Evolutionary conservation across 2,797 vertebrate species (phyloP), one percentile per base, ranked within the genome.

Genomic region (Steatocranus sp.): DNA sequence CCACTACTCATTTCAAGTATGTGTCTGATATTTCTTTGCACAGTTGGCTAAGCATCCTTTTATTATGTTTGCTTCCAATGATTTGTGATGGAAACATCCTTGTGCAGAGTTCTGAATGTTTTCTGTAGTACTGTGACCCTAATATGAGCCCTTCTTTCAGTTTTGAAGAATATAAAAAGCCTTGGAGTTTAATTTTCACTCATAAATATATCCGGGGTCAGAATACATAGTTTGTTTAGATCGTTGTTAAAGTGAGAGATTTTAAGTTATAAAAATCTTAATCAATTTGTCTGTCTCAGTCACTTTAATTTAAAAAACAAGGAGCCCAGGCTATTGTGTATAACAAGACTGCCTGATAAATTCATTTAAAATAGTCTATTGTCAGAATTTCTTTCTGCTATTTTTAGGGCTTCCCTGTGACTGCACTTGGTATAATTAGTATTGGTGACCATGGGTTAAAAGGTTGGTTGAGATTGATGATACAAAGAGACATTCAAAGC

Each of bases 401-500:
- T 94, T 94, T 95, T 92, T 83, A 89, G 88, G 73, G 53, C 76
- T 87, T 89, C 41, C 63, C 61, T 51, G 17, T 84, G 81, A 91
- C 85, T 81, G 3, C 75, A 56, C 87, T 92, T 84, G 78, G 83
- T 93, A 89, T 94, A 91, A 95, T 96, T 94, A 92, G 89, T 84
- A 81, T 84, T 34, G 11, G 48, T 86, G 91, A 85, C 91, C 85
- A 18, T 76, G 84, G 83, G 87, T 83, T 91, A 78, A 87, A 89
- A 93, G 92, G 93, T 91, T 84, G 85, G 10, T 79, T 76, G 81
- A 94, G 95, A 95, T 93, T 92, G 91, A 96, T 96, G 94, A 93
- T 89, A 80, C 46, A 14, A n/a, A 80, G 86, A 81, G 79, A 79
- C 43, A 53, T 78, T 48, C 68, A 86, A 87, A 76, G 38, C 88